phyloP scores from a whole-genome alignment of 2,797 vertebrate species.

The Chromis chromis region DNA sequence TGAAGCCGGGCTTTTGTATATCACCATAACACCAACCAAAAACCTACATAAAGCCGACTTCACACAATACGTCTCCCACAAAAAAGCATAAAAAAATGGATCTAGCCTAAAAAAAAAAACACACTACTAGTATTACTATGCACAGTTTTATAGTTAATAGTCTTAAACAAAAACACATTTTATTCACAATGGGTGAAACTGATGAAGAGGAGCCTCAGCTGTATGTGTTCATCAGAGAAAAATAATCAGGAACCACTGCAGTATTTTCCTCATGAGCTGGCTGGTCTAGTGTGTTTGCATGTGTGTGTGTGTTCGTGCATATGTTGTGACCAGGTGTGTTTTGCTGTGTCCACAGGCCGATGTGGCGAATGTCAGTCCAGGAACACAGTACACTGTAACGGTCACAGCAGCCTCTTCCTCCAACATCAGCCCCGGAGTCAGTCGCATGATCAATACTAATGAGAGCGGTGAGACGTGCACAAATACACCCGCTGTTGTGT shows the following conservation, averaged over 20 bases:
- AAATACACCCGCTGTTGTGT: not conserved
- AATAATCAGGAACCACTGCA: not conserved
- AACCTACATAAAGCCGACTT: not conserved
- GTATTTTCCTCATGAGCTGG: not conserved
- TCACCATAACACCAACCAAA: not conserved
- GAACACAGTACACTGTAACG: slow-evolving; percentile 85
- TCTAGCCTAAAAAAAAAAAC: not conserved
- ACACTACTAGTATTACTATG: not conserved
- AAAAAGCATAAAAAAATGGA: no score
- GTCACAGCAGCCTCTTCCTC: slow-evolving; percentile 89
- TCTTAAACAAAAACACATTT: not conserved
- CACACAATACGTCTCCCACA: not conserved
- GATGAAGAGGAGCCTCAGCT: not conserved
- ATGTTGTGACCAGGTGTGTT: slow-evolving; percentile 20
- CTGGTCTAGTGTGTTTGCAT: not conserved
- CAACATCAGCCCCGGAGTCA: slow-evolving; percentile 88
- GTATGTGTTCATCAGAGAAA: not conserved
- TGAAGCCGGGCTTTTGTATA: not conserved
- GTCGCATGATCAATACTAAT: slow-evolving; percentile 88
- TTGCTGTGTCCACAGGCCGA: slow-evolving; percentile 83
- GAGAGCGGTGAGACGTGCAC: slow-evolving; percentile 84
- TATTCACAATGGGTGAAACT: not conserved
- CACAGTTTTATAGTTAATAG: no score
- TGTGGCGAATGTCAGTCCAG: slow-evolving; percentile 84
- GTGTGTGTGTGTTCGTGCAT: not conserved